A percentile compares a stretch with the other conserved stretches of the same genome.
These are phyloP conservation scores for Ceratotherium simum DNA, from an alignment of 2,113 vertebrate genomes.

Conservation along the genomic window DNA sequence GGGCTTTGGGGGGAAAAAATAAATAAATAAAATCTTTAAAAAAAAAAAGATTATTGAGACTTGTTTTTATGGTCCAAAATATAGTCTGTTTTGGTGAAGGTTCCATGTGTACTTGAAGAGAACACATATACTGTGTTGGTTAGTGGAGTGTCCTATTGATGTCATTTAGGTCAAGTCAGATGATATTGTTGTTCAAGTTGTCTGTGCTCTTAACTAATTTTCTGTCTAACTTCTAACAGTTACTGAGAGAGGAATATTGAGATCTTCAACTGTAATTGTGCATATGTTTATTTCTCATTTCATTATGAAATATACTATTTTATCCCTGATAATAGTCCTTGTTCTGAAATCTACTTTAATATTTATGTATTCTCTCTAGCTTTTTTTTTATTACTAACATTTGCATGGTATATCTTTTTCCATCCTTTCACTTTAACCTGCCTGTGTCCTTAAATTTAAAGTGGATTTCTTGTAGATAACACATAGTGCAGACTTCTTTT, in stretches of 20 bases:
- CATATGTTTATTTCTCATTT: neutral
- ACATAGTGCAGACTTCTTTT: neutral
- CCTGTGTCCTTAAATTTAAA: neutral
- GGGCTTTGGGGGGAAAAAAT: too few species aligned
- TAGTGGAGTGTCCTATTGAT: neutral
- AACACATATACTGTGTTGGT: neutral
- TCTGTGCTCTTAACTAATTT: neutral
- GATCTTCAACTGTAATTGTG: neutral
- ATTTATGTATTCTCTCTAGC: neutral
- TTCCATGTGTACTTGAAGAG: neutral
- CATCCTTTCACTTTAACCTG: neutral
- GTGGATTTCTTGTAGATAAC: neutral
- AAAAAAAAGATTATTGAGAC: neutral
- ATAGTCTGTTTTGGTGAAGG: neutral
- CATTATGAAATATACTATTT: neutral
- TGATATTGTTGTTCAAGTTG: neutral
- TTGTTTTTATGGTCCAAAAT: neutral
- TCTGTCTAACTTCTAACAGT: neutral
- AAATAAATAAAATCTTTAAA: too few species aligned
- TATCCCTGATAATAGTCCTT: neutral
- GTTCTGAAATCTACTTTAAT: neutral
- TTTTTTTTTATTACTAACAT: neutral
- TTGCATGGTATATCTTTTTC: neutral
- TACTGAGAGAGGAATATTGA: neutral
- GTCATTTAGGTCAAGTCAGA: neutral